Evolutionary conservation across 2,888 invertebrate species (phyloP).

Genomic region (Amorpha juglandis): DNA sequence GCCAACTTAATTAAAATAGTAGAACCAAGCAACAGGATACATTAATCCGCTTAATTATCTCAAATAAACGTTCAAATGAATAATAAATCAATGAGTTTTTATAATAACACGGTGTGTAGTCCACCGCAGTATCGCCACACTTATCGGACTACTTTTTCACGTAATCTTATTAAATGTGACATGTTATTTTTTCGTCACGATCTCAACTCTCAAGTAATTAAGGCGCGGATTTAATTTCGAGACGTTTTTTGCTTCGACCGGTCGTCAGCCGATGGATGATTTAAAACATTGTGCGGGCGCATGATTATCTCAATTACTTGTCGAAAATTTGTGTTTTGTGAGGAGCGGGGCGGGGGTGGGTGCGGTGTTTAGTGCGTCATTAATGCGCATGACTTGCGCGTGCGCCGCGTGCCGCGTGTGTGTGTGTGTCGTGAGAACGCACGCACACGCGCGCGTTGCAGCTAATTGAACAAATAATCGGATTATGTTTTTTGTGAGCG

Average conservation of each 20-base stretch:
- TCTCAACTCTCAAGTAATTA: constrained; percentile 3
- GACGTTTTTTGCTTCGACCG: not conserved
- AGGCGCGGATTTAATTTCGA: constrained; percentile 11
- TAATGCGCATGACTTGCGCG: constrained; percentile 58
- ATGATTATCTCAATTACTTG: constrained; percentile 20
- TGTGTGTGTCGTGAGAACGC: constrained; percentile 29
- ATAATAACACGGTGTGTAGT: not conserved
- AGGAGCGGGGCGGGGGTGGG: constrained; percentile 31
- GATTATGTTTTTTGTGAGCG: constrained; percentile 44
- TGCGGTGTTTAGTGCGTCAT: constrained; percentile 39
- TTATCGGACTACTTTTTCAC: not conserved
- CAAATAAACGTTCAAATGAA: not conserved
- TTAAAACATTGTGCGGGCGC: constrained; percentile 21
- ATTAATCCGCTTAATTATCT: constrained; percentile 6
- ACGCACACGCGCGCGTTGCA: constrained; percentile 22
- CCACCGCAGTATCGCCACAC: not conserved
- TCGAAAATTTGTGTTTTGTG: constrained; percentile 11
- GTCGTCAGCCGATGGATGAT: constrained; percentile 14
- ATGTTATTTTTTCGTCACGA: constrained; percentile 3
- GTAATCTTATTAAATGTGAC: constrained; percentile 19
- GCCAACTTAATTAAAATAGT: not conserved
- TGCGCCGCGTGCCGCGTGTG: constrained; percentile 30
- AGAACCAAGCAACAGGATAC: not conserved
- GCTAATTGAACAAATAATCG: constrained; percentile 48
- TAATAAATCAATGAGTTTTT: constrained; percentile 14